Percentiles rank a stretch among this genome's conserved stretches.
Conservation (phyloP, 2,888 invertebrate species). For the Diaprepes abbreviatus region DNA sequence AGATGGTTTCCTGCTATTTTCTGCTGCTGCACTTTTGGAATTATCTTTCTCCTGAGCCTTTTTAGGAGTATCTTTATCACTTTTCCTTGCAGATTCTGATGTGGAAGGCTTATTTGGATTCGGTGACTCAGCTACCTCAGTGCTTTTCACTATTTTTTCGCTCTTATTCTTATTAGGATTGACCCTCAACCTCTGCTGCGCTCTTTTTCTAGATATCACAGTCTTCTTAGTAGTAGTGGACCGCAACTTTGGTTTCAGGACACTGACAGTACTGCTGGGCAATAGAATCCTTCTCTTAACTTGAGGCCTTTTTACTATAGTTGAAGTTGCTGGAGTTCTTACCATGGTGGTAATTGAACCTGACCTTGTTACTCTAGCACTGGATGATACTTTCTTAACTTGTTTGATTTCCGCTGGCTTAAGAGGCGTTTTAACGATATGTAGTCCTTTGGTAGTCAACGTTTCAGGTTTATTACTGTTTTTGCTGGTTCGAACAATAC, state of each 20-base stretch:
- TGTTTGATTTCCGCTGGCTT: background rate
- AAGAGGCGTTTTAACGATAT: background rate
- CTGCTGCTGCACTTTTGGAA: conserved; percentile 35
- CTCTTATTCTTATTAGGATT: conserved; percentile 1
- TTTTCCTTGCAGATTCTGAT: conserved; percentile 33
- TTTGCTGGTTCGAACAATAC: conserved; percentile 28
- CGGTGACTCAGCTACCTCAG: background rate
- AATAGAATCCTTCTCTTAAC: conserved; percentile 58
- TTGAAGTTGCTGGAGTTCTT: conserved; percentile 25
- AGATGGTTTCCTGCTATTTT: background rate
- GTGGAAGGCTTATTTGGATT: conserved; percentile 8
- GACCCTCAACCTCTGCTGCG: conserved; percentile 50
- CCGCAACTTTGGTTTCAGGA: conserved; percentile 57
- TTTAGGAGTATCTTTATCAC: conserved; percentile 36
- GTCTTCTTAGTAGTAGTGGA: conserved; percentile 58
- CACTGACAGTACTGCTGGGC: conserved; percentile 51
- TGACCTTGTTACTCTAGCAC: conserved; percentile 59
- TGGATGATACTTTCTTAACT: background rate
- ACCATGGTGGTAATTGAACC: conserved; percentile 49
- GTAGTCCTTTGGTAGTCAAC: background rate
- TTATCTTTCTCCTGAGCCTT: conserved; percentile 8
- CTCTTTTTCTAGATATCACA: conserved; percentile 52
- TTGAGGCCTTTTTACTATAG: conserved; percentile 51
- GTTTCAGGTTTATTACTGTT: conserved; percentile 34
- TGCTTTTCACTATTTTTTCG: conserved; percentile 2